Evolutionary conservation across 2,888 invertebrate genomes (phyloP).

Genomic region (Dromius quadrimaculatus): DNA sequence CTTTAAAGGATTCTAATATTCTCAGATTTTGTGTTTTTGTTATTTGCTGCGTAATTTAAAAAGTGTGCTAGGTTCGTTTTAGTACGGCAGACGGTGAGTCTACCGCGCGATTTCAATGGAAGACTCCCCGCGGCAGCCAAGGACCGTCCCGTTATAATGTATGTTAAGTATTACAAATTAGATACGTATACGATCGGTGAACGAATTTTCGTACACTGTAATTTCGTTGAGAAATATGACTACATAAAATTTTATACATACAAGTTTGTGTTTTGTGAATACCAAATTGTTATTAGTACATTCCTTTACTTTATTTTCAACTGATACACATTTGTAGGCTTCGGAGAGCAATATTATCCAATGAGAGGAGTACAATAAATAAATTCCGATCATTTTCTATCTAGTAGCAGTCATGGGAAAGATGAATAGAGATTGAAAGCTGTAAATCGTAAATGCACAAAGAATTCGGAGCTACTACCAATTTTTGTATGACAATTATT

Average conservation of each 20-base stretch:
- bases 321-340: background rate
- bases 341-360: too few relatives aligned
- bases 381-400: too few relatives aligned
- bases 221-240: conserved; percentile 47
- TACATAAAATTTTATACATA: conserved; percentile 50
- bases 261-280: conserved; percentile 39
- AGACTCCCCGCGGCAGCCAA: conserved; percentile 5
- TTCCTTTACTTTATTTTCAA: conserved; percentile 23
- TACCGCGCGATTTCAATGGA: conserved; percentile 1
- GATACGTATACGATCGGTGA: conserved; percentile 44
- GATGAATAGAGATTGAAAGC: too few relatives aligned
- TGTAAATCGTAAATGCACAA: too few relatives aligned
- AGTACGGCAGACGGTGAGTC: conserved; percentile 12
- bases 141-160: conserved; percentile 49
- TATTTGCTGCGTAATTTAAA: background rate
- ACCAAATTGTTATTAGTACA: conserved; percentile 23
- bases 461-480: too few relatives aligned
- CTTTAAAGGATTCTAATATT: too few relatives aligned
- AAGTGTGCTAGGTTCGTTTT: conserved; percentile 5
- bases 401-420: too few relatives aligned
- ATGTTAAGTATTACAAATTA: conserved; percentile 53
- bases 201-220: conserved; percentile 51
- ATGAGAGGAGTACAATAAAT: too few relatives aligned
- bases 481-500: too few relatives aligned
- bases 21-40: too few relatives aligned